A percentile compares a stretch with the other conserved stretches of the same genome.
Conservation (phyloP, 1,140 invertebrate species). For the Sycophaga agraensis region DNA sequence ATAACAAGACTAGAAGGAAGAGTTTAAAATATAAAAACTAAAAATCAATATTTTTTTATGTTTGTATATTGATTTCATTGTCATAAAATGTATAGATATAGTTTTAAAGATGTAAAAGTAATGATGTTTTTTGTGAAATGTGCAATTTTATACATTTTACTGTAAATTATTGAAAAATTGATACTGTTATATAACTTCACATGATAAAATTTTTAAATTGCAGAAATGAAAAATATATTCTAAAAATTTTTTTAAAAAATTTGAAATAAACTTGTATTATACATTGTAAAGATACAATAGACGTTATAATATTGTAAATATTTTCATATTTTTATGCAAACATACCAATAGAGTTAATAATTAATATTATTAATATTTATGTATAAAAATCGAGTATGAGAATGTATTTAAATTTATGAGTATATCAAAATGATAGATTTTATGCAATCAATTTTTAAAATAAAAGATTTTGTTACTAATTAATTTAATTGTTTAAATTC, state of each 20-base stretch:
- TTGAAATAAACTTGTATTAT: no score
- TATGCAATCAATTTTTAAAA: no score
- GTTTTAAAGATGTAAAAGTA: slow-evolving; percentile 9
- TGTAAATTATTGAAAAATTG: neutral
- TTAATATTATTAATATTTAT: neutral
- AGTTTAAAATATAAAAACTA: slow-evolving; percentile 47
- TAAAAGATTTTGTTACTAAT: no score
- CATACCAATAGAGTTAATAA: no score
- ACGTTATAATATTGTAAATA: slow-evolving; percentile 17
- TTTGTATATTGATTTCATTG: neutral
- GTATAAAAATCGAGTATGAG: slow-evolving; percentile 11
- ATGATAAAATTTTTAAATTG: neutral
- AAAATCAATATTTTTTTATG: no score
- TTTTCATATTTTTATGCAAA: slow-evolving; percentile 2
- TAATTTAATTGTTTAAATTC: no score
- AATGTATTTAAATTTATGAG: no score
- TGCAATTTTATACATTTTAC: slow-evolving; percentile 21
- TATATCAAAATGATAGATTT: no score
- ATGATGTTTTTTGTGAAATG: neutral
- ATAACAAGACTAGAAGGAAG: slow-evolving; percentile 59
- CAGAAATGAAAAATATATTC: neutral
- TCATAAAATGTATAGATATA: slow-evolving; percentile 1
- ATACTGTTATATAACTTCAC: neutral
- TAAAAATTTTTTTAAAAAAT: no score
- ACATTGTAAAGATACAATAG: no score